A percentile compares a stretch with the other conserved stretches of the same genome.
These are phyloP conservation scores for Pangasius djambal DNA, from an alignment of 2,797 vertebrate genomes.

Conservation along the genomic window DNA sequence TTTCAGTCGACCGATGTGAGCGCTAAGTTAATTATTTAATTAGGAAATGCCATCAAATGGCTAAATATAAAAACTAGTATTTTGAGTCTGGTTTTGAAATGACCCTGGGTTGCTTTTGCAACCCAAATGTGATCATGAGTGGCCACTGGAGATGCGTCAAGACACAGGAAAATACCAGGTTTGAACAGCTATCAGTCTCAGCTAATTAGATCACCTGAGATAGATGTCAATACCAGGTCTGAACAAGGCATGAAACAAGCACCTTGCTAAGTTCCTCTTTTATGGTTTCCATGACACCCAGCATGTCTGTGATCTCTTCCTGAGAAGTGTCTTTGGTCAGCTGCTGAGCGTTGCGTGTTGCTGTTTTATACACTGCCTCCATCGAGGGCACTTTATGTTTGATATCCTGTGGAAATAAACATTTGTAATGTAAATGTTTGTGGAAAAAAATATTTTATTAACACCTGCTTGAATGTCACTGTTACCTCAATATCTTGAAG, in stretches of 20 bases:
- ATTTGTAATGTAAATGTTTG: not conserved
- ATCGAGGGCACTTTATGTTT: constrained; percentile 90
- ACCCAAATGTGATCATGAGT: not conserved
- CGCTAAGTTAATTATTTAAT: not conserved
- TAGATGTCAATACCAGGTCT: constrained; percentile 6
- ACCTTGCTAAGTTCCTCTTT: constrained; percentile 94
- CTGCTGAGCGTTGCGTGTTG: constrained; percentile 86
- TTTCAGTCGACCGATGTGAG: not conserved
- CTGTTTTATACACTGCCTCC: constrained; percentile 90
- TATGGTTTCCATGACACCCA: constrained; percentile 80
- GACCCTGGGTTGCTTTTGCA: not conserved
- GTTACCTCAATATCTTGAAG: constrained; percentile 91
- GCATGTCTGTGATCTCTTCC: constrained; percentile 88
- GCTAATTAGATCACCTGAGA: not conserved
- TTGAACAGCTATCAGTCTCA: not conserved
- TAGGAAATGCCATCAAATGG: not conserved
- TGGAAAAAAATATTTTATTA: not conserved
- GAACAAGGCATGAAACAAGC: constrained; percentile 10
- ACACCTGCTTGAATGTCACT: not conserved
- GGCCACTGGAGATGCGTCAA: not conserved
- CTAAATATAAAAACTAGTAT: not conserved
- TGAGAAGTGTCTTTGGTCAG: constrained; percentile 89
- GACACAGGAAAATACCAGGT: not conserved
- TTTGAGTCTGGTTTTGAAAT: not conserved
- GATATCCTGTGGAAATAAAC: constrained; percentile 76